phyloP scores from a whole-genome alignment of 2,797 vertebrate species.

The Myoxocephalus aenaeus region DNA sequence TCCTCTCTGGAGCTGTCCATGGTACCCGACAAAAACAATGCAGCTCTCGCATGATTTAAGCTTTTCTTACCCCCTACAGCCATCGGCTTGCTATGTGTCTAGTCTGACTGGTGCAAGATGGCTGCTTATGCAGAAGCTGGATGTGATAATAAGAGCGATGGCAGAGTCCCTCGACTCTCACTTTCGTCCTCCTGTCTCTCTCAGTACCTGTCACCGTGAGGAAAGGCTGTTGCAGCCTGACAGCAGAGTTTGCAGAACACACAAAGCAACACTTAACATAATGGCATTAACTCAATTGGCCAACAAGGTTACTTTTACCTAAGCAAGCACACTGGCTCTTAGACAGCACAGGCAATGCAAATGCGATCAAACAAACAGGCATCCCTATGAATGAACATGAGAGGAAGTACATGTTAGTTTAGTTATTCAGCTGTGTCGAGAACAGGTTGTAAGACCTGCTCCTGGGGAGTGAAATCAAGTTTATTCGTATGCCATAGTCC shows the following conservation, averaged over 20 bases:
- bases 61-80: conserved; percentile 17
- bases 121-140: conserved; percentile 44
- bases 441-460: conserved; percentile 45
- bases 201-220: conserved; percentile 60
- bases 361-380: conserved; percentile 27
- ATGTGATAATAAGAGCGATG: conserved; percentile 44
- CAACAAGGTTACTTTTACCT: conserved; percentile 63
- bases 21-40: conserved; percentile 45
- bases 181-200: conserved; percentile 44
- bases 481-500: conserved; percentile 8
- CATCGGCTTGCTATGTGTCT: conserved; percentile 25
- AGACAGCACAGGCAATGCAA: conserved; percentile 32
- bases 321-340: conserved; percentile 34
- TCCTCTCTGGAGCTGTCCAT: conserved; percentile 54
- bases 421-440: conserved; percentile 48
- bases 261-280: conserved; percentile 56
- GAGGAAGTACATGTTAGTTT: conserved; percentile 59
- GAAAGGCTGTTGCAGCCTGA: conserved; percentile 56
- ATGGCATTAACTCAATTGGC: conserved; percentile 71
- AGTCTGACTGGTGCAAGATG: conserved; percentile 41
- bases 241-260: conserved; percentile 63
- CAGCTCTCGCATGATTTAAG: conserved; percentile 36
- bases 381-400: conserved; percentile 45
- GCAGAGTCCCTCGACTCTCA: conserved; percentile 32
- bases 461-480: conserved; percentile 8